Evolutionary conservation across 2,888 invertebrate species (phyloP).

Genomic region (Ryuthela nishihirai): DNA sequence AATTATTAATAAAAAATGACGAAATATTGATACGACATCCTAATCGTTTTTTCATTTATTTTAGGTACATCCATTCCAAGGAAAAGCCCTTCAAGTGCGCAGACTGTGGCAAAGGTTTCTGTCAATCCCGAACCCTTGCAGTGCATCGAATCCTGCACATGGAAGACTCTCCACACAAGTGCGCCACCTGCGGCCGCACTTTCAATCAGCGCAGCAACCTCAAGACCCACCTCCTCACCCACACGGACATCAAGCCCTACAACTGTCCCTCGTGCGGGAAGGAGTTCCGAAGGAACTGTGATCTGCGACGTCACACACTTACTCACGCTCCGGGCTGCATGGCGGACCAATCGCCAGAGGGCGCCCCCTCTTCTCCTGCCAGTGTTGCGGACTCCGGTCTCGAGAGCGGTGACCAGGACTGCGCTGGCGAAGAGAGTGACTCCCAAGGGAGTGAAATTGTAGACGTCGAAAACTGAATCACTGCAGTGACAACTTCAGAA

Average conservation of each 20-base stretch:
- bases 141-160: conserved; percentile 93
- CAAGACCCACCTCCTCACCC: conserved; percentile 85
- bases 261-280: conserved; percentile 84
- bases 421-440: conserved; percentile 21
- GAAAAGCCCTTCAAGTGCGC: conserved; percentile 96
- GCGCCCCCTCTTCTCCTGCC: conserved; percentile 17
- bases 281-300: conserved; percentile 87
- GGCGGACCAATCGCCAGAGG: conserved; percentile 17
- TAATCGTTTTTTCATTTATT: conserved; percentile 48
- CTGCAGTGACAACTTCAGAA: too few relatives aligned
- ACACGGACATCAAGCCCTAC: conserved; percentile 91
- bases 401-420: conserved; percentile 33
- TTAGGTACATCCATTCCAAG: conserved; percentile 95
- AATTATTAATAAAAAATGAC: neutral
- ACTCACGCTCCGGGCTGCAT: conserved; percentile 66
- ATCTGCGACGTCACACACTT: conserved; percentile 78
- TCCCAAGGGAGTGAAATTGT: conserved; percentile 25
- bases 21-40: neutral
- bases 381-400: conserved; percentile 29
- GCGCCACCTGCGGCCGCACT: conserved; percentile 83
- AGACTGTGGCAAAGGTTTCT: conserved; percentile 96
- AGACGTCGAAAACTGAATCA: conserved; percentile 34
- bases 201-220: conserved; percentile 90
- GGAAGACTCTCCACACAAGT: conserved; percentile 92
- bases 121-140: conserved; percentile 90